Conservation (phyloP, 1,140 invertebrate genomes). For the Drosophila trapezifrons region DNA sequence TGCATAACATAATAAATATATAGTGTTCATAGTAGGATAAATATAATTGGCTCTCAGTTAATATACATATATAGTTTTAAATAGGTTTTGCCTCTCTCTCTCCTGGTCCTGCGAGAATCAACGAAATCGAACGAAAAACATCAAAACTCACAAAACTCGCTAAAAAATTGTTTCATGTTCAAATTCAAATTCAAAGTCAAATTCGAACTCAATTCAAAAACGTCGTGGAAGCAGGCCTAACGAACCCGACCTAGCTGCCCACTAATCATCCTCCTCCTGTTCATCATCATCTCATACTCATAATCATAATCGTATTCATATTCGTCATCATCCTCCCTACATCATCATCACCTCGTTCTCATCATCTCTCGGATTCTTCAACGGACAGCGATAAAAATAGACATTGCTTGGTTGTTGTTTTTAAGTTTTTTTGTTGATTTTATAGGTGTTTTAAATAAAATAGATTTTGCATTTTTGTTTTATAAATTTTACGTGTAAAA, state of each 20-base stretch:
- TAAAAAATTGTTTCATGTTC: slow-evolving; percentile 31
- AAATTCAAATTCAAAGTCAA: slow-evolving; percentile 44
- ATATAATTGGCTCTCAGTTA: slow-evolving; percentile 74
- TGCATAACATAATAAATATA: slow-evolving; percentile 61
- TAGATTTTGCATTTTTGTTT: slow-evolving; percentile 69
- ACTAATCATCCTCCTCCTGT: slow-evolving; percentile 27
- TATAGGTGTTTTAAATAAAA: slow-evolving; percentile 75
- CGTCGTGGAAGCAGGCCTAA: slow-evolving; percentile 28
- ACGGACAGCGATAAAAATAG: slow-evolving; percentile 71
- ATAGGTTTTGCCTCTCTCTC: slow-evolving; percentile 71
- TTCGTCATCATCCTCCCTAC: slow-evolving; percentile 34
- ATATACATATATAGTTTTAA: slow-evolving; percentile 53
- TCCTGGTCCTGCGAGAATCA: slow-evolving; percentile 67
- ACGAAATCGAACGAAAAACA: slow-evolving; percentile 36
- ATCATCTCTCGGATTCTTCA: slow-evolving; percentile 52
- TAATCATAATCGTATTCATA: slow-evolving; percentile 15
- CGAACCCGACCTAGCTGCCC: slow-evolving; percentile 39
- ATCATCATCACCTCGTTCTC: slow-evolving; percentile 31
- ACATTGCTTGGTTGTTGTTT: slow-evolving; percentile 58
- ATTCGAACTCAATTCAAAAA: slow-evolving; percentile 29
- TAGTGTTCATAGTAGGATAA: slow-evolving; percentile 46
- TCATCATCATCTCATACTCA: slow-evolving; percentile 23
- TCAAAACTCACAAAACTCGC: slow-evolving; percentile 50
- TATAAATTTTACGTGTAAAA: slow-evolving; percentile 83
- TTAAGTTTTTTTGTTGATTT: slow-evolving; percentile 63